Base-by-base conservation (phyloP, 2,888 invertebrate genomes). In the Portevinia maculata region DNA sequence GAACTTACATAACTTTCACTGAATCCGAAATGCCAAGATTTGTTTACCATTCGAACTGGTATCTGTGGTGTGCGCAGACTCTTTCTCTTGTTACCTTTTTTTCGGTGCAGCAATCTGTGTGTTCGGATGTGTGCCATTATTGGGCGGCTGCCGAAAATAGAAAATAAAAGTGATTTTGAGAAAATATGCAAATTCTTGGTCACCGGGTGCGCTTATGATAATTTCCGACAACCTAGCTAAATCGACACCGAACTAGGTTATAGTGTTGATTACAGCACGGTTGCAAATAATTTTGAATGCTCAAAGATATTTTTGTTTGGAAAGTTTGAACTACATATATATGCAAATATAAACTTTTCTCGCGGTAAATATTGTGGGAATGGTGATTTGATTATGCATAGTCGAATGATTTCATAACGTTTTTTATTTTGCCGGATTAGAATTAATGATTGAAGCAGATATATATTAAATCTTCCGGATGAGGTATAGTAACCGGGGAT, bases 1-100 rank as follows among this genome's bases (percentile, higher is more conserved):
- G 13, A n/a, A 37, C 8, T 3, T 65, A 65, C 76, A 83, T 83
- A 76, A 83, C 81, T 83, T 83, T 83, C 81, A 83, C 81, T 83
- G 81, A 76, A 83, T 83, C 70, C 60, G 24, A 59, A 76, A 67
- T 76, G 28, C 32, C 59, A 62, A 76, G 76, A 76, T 67, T 76
- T 71, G 46, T 71, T 60, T 75, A 67, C 59, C 75, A 59, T 32
- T 62, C 34, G 15, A 52, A 30, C 17, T 41, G 41, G 15, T 8
- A 13, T 19, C 13, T 34, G 21, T 37, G 15, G 30, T 8, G 4
- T 11, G 2, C 15, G 24, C 15, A 2, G 52, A 15, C 39, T 67
- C 41, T 67, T 67, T 67, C 65, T 67, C 53, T 53, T 53, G 19
- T 53, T 50, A 37, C 34, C 24, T 13, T 15, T 50, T 17, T 41